Evolutionary conservation across 2,113 vertebrate genomes (phyloP).

Genomic region (human (Homo sapiens)): GRCh38 chr12:71046001-71046500

Average conservation of each 20-base stretch:
- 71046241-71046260: neutral
- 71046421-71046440: constrained; percentile 51
- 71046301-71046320: neutral
- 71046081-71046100: constrained; percentile 58
- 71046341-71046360: neutral
- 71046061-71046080: constrained; percentile 63
- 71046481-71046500: constrained; percentile 43
- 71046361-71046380: constrained; percentile 7
- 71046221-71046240: neutral
- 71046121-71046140: neutral
- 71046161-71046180: neutral
- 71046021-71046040: constrained; percentile 74
- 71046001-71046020: constrained; percentile 82
- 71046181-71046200: neutral
- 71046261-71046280: neutral
- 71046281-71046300: neutral
- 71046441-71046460: constrained; percentile 66
- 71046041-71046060: constrained; percentile 51
- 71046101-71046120: constrained; percentile 36
- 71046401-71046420: neutral
- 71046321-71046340: neutral
- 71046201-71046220: neutral
- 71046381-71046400: constrained; percentile 66
- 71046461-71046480: constrained; percentile 66
- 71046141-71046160: neutral